phyloP scores from a whole-genome alignment of 2,888 invertebrate species.

The Nasonovia ribisnigri region DNA sequence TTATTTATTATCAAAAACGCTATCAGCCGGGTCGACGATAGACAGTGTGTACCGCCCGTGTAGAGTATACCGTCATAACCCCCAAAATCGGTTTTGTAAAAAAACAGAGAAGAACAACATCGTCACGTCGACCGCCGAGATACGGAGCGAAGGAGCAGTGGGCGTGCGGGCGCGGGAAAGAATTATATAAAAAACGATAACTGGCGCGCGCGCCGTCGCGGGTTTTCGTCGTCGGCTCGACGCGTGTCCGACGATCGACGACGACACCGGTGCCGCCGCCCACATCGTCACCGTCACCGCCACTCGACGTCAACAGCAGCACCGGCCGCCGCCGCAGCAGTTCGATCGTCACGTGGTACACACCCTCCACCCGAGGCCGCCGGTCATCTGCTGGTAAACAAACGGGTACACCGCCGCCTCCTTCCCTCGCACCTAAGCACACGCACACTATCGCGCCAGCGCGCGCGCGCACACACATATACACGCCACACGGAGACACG shows the following conservation, averaged over 20 bases:
- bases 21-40: not conserved
- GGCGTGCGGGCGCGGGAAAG: not conserved
- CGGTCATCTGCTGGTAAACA: slow-evolving; percentile 71
- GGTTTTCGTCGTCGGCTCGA: slow-evolving; percentile 41
- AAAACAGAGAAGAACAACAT: not conserved
- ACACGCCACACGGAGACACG: not conserved
- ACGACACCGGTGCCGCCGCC: slow-evolving; percentile 13
- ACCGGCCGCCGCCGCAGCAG: slow-evolving; percentile 59
- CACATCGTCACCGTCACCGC: slow-evolving; percentile 1
- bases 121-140: not conserved
- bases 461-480: not conserved
- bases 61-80: not conserved
- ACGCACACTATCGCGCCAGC: slow-evolving; percentile 27
- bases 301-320: slow-evolving; percentile 11
- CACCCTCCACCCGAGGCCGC: slow-evolving; percentile 70
- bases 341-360: slow-evolving; percentile 68
- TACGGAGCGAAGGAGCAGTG: not conserved
- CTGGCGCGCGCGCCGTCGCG: slow-evolving; percentile 37
- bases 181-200: not conserved
- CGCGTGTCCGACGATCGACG: slow-evolving; percentile 44
- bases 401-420: slow-evolving; percentile 63
- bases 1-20: not conserved
- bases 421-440: not conserved
- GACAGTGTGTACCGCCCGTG: not conserved
- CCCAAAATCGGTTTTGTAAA: not conserved